phyloP scores from a whole-genome alignment of 2,888 invertebrate species.

The Cepaea hortensis region DNA sequence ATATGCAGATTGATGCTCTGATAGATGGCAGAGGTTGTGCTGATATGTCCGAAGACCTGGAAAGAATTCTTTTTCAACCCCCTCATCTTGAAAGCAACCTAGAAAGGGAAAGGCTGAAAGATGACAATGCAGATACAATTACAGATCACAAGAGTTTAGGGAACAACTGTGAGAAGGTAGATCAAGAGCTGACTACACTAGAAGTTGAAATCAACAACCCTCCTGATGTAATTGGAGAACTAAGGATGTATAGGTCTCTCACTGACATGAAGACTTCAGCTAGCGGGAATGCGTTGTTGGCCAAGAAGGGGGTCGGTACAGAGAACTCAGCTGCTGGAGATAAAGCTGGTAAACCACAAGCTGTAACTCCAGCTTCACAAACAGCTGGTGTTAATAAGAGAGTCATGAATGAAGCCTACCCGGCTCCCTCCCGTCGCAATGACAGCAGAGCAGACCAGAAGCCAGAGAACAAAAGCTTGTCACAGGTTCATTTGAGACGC shows the following conservation, averaged over 20 bases:
- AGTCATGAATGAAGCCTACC: slow-evolving; percentile 36
- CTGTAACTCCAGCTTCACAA: background rate
- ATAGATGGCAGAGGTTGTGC: slow-evolving; percentile 51
- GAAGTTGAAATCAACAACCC: slow-evolving; percentile 44
- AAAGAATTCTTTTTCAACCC: slow-evolving; percentile 66
- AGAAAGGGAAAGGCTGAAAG: slow-evolving; percentile 39
- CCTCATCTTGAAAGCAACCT: slow-evolving; percentile 63
- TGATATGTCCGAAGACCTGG: slow-evolving; percentile 56
- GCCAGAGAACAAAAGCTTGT: background rate
- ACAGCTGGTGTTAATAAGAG: background rate
- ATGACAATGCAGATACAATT: background rate
- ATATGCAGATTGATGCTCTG: slow-evolving; percentile 32
- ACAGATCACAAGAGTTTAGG: slow-evolving; percentile 46
- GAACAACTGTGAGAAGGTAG: slow-evolving; percentile 50
- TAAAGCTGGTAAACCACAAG: background rate
- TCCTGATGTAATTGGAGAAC: slow-evolving; percentile 54
- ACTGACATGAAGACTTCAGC: slow-evolving; percentile 43
- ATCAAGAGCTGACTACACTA: slow-evolving; percentile 32
- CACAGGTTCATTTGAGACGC: slow-evolving; percentile 9
- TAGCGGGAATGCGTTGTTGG: slow-evolving; percentile 45
- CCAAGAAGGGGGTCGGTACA: slow-evolving; percentile 18
- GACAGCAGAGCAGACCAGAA: background rate
- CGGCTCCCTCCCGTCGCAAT: background rate
- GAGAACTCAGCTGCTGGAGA: background rate
- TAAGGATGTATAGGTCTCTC: slow-evolving; percentile 55